Base-by-base conservation (phyloP, 2,888 invertebrate species). In the Athalia cordata region DNA sequence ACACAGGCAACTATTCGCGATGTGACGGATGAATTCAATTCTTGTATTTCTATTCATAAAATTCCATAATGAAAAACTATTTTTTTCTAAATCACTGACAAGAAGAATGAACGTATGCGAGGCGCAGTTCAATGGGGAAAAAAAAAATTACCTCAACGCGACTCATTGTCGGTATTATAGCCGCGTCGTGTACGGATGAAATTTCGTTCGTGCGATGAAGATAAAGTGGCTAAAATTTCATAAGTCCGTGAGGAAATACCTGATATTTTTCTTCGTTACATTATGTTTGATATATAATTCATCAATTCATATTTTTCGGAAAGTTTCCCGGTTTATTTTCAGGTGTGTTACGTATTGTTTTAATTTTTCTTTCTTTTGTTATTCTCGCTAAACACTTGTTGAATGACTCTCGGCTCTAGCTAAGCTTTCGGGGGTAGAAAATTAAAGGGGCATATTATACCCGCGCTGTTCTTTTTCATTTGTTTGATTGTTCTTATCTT, bases 231-330 rank as follows among this genome's bases (percentile, higher is more conserved):
- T 4, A 13, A 15, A 49, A 66, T 66, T 49, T 66, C 66, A 13
- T 66, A 66, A 66, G 2, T 49, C n/a, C 13, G 66, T 49, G 49
- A 49, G 13, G 49, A n/a, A 8, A 45, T 29, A 8, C 47, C 13
- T 49, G 49, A 13, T 66, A 66, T 66, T 66, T 49, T 66, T 66
- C 66, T 66, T 49, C 66, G 66, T 66, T 66, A 52, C 11, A 52
- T n/a, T 52, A 52, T 11, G 11, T 52, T 29, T 29, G 29, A 52
- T 11, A 52, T n/a, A 61, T 61, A 68, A 43, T 68, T 29, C 52
- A 11, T 43, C 43, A 68, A 68, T 50, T 68, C 29, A 29, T 55
- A 15, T 55, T 43, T 55, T 15, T 8, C 49, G 6, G 5, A 50
- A 45, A n/a, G 7, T 13, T n/a, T 13, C 3, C 8, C 0, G 4